Conservation (phyloP, 2,797 vertebrate genomes). For the Acanthiza pusilla region DNA sequence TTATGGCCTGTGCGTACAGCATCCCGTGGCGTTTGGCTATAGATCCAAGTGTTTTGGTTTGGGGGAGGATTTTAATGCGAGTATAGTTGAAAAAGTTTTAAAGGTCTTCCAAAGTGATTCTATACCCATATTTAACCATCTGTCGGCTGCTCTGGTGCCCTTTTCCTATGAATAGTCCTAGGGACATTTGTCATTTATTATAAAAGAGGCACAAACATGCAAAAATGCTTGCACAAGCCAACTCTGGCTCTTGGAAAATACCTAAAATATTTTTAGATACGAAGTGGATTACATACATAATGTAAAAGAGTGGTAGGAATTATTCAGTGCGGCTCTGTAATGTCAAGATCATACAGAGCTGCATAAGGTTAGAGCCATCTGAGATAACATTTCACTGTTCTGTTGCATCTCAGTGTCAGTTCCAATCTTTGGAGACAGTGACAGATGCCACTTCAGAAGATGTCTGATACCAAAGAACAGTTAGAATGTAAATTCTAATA, state of each 20-base stretch:
- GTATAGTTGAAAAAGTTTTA: background rate
- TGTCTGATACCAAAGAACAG: background rate
- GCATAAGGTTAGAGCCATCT: background rate
- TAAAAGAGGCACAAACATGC: background rate
- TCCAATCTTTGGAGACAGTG: background rate
- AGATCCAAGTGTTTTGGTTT: background rate
- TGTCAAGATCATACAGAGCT: background rate
- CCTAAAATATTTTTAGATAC: background rate
- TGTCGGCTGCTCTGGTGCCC: background rate
- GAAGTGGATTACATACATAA: background rate
- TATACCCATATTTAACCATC: background rate
- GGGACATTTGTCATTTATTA: background rate
- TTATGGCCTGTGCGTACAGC: background rate
- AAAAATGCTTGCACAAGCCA: background rate
- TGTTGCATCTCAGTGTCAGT: background rate
- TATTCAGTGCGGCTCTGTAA: background rate
- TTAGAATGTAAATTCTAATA: background rate
- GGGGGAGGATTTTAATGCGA: background rate
- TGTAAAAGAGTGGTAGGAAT: background rate
- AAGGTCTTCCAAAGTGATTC: background rate
- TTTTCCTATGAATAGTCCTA: background rate
- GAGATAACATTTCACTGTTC: accelerated
- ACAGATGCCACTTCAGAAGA: background rate
- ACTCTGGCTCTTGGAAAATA: background rate
- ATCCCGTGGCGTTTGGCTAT: accelerated